These are phyloP conservation scores for Furcula furcula DNA, from an alignment of 2,888 invertebrate species.

Conservation along the genomic window DNA sequence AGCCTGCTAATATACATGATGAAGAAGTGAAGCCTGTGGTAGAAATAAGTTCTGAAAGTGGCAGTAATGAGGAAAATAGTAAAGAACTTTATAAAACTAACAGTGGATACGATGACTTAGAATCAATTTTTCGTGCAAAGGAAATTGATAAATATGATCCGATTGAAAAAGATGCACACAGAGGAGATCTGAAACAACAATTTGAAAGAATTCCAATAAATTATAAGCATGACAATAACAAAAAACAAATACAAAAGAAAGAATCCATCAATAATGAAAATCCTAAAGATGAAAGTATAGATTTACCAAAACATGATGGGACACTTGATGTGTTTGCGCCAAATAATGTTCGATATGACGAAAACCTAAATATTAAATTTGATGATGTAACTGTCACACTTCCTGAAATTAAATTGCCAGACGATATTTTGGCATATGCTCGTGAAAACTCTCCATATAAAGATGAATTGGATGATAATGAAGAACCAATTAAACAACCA, in stretches of 20 bases:
- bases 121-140: slow-evolving; percentile 40
- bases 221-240: slow-evolving; percentile 56
- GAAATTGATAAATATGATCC: slow-evolving; percentile 24
- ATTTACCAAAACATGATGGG: slow-evolving; percentile 38
- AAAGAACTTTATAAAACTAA: slow-evolving; percentile 28
- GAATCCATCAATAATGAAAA: slow-evolving; percentile 7
- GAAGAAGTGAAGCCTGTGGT: slow-evolving; percentile 69
- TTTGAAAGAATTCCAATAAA: slow-evolving; percentile 73
- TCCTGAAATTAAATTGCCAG: slow-evolving; percentile 73
- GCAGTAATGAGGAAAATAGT: slow-evolving; percentile 35
- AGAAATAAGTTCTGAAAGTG: slow-evolving; percentile 56
- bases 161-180: slow-evolving; percentile 32
- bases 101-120: slow-evolving; percentile 41
- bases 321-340: slow-evolving; percentile 48
- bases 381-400: slow-evolving; percentile 64
- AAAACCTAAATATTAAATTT: slow-evolving; percentile 65
- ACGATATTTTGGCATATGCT: slow-evolving; percentile 64
- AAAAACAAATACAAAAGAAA: slow-evolving; percentile 28
- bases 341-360: slow-evolving; percentile 51
- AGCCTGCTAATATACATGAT: slow-evolving; percentile 51
- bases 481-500: slow-evolving; percentile 25
- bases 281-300: slow-evolving; percentile 15
- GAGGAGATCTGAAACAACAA: slow-evolving; percentile 61
- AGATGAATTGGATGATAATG: slow-evolving; percentile 30
- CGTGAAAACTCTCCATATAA: slow-evolving; percentile 42